phyloP scores from a whole-genome alignment of 2,113 vertebrate species.

The Otocyon megalotis region DNA sequence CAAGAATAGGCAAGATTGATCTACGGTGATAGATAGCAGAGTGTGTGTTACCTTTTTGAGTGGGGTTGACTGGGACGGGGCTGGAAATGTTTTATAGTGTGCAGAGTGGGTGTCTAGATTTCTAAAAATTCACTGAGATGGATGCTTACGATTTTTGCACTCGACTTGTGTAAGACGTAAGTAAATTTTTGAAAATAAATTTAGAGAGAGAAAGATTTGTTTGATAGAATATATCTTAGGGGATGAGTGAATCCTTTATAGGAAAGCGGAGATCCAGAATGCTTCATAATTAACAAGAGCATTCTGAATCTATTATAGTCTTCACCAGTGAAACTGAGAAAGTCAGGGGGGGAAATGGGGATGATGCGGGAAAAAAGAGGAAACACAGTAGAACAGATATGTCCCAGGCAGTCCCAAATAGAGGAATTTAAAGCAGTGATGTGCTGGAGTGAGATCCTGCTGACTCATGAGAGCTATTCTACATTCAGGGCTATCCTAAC shows the following conservation, averaged over 20 bases:
- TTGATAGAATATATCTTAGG: neutral
- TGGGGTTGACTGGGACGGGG: neutral
- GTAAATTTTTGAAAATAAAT: constrained; percentile 5
- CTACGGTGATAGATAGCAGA: neutral
- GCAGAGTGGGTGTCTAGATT: neutral
- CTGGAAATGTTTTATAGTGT: neutral
- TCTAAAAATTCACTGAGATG: neutral
- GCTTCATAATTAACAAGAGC: constrained; percentile 30
- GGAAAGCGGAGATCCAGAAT: constrained; percentile 2
- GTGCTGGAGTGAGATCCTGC: neutral
- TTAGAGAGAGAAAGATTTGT: constrained; percentile 29
- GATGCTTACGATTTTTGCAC: neutral
- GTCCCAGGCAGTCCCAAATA: neutral
- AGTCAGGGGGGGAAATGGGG: neutral
- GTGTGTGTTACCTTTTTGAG: neutral
- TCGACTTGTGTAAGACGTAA: neutral
- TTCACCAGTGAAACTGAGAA: neutral
- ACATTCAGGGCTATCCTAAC: neutral
- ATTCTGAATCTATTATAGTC: neutral
- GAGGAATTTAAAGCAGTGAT: neutral
- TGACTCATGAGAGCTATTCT: neutral
- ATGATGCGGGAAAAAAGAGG: neutral
- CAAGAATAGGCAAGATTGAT: neutral
- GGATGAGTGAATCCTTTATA: neutral
- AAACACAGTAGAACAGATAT: neutral